phyloP scores from a whole-genome alignment of 2,113 vertebrate genomes.

The Dasyurus viverrinus region DNA sequence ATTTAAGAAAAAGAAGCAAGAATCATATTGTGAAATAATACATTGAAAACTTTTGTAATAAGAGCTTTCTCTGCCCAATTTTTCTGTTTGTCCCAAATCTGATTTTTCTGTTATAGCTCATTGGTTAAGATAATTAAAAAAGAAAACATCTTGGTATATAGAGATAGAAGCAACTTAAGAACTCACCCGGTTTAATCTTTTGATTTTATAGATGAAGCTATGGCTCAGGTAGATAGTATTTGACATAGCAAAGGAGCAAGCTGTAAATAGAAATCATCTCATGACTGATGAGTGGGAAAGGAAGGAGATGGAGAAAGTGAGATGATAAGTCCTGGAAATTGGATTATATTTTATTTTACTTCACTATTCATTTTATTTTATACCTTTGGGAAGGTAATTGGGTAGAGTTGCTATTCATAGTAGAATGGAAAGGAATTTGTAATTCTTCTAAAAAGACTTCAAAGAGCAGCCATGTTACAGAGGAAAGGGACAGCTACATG shows the following conservation, averaged over 20 bases:
- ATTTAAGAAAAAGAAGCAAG: not conserved
- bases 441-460: not conserved
- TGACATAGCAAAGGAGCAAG: not conserved
- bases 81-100: not conserved
- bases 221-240: not conserved
- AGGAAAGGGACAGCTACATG: not conserved
- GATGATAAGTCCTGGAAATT: not conserved
- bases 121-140: not conserved
- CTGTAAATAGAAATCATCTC: not conserved
- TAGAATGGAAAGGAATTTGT: not conserved
- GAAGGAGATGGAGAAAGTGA: not conserved
- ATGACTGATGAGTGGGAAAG: not conserved
- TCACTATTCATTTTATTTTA: not conserved
- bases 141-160: not conserved
- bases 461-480: not conserved
- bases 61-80: not conserved
- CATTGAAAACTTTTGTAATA: not conserved
- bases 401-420: not conserved
- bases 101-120: not conserved
- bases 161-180: not conserved
- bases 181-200: not conserved
- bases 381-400: not conserved
- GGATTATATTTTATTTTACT: not conserved
- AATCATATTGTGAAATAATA: not conserved
- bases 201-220: not conserved